Evolutionary conservation across 2,888 invertebrate species (phyloP), one percentile per base, ranked within the genome.

Genomic region (Elgonia sp.): DNA sequence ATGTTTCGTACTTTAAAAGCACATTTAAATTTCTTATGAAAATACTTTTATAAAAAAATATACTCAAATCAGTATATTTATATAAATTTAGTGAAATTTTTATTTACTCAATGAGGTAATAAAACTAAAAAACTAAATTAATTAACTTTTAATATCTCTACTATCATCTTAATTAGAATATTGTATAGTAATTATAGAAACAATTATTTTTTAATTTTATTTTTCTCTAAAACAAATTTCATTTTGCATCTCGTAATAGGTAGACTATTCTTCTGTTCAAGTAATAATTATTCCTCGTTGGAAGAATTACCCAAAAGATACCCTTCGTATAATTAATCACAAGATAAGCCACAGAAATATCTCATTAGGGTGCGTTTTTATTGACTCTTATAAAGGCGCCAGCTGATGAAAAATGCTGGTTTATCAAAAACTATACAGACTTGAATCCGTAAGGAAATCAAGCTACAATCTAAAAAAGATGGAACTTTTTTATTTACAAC

Each of bases 281-380:
- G 37, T 37, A 82, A 82, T 75, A 82, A 67, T 82, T 42, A 57
- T 75, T 29, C 37, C 65, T 37, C 16, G 16, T 57, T 12, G 29
- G 82, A 79, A 79, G 57, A 79, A 84, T 84, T 55, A 46, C 65
- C 46, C 29, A 29, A 84, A 79, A 84, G 84, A 79, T 84, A 84
- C 63, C 57, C 39, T 55, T 0, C 21, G 70, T 60, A 50, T 60
- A 84, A 84, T 84, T 84, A 84, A 84, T 84, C 79, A 84, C 73
- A 46, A 79, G 84, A 84, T 85, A 85, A 85, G 80, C 80, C 39
- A 60, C 57, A 57, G 29, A 65, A 84, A 65, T 67, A 77, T 84
- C 73, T 79, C 65, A 79, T 79, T 84, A 63, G 39, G 73, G 40
- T 70, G 20, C 20, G 63, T 86, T 86, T 85, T 81, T 86, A 86